These are phyloP conservation scores for Himalopsyche japonica DNA, from an alignment of 2,888 invertebrate genomes.

Conservation along the genomic window DNA sequence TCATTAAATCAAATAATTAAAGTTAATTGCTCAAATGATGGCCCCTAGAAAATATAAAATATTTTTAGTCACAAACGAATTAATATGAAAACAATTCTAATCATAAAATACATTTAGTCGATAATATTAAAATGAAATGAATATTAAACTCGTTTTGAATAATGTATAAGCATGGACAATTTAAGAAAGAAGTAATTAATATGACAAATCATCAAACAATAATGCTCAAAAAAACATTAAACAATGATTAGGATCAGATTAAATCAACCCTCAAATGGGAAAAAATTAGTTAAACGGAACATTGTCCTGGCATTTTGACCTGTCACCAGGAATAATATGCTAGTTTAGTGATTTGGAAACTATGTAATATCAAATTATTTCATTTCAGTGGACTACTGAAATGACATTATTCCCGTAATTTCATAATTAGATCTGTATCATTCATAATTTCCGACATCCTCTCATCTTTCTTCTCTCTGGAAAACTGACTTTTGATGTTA, in stretches of 20 bases:
- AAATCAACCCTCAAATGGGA: neutral
- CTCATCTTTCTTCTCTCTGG: constrained; percentile 55
- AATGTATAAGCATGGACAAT: neutral
- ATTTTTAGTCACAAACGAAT: no score
- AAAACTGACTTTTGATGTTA: constrained; percentile 60
- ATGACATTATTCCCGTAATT: neutral
- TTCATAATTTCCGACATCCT: constrained; percentile 43
- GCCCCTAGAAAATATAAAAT: no score
- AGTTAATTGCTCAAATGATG: no score
- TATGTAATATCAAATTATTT: neutral
- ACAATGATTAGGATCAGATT: neutral
- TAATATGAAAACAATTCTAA: neutral
- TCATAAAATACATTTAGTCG: neutral
- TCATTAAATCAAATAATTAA: no score
- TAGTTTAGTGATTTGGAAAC: neutral
- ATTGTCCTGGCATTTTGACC: no score
- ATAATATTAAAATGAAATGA: neutral
- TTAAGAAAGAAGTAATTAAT: neutral
- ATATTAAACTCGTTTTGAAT: neutral
- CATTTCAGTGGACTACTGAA: constrained; percentile 2
- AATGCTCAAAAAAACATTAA: neutral
- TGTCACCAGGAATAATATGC: no score
- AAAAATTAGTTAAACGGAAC: neutral
- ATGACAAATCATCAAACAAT: neutral
- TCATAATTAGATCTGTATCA: constrained; percentile 21